Base-by-base conservation (phyloP, 92 coral and sea anemone species). In the Palythoa heliodiscus region DNA sequence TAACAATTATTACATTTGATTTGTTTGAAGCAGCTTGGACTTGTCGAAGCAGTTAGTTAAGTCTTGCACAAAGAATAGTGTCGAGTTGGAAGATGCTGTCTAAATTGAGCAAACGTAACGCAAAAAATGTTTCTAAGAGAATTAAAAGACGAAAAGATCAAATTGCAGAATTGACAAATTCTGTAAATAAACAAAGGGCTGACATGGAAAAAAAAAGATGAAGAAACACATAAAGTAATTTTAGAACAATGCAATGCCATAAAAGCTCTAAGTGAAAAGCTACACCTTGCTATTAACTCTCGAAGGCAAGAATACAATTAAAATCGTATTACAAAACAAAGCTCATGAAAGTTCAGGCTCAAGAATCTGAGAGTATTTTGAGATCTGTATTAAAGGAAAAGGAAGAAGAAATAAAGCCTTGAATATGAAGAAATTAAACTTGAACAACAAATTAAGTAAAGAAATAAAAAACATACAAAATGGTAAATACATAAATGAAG, bases 71-170 rank as follows among this genome's bases (percentile, higher is more conserved):
- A 77, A 58, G 82, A 37, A 3, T 25, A 77, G 70, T 58, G 40
- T 6, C 2, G 39, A 35, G 19, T 10, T 58, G 63, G 81, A 23
- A 76, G 57, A 10, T 53, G 68, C 81, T 75, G 81, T 75, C 70
- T 37, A 76, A 54, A 55, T 55, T 76, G 82, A 13, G 67, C 16
- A 76, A 53, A 53, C 14, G 1, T 38, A 76, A 76, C 52, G 17
- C 69, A 76, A 55, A 60, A 76, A 50, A 76, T 76, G 69, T 76
- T 76, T 35, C 82, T 20, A 76, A 76, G 68, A 76, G 50, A 55
- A 10, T 25, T 4, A 77, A 77, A 77, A 35, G 50, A 77, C 24
- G 48, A 77, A 19, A 77, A 1, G 70, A 58, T 20, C 53, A 77
- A 77, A 77, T 55, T 20, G 70, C 23, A 77, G 47, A n/a, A 48